Evolutionary conservation across 2,113 vertebrate species (phyloP).

Genomic region (Pollimyrus isidori): DNA sequence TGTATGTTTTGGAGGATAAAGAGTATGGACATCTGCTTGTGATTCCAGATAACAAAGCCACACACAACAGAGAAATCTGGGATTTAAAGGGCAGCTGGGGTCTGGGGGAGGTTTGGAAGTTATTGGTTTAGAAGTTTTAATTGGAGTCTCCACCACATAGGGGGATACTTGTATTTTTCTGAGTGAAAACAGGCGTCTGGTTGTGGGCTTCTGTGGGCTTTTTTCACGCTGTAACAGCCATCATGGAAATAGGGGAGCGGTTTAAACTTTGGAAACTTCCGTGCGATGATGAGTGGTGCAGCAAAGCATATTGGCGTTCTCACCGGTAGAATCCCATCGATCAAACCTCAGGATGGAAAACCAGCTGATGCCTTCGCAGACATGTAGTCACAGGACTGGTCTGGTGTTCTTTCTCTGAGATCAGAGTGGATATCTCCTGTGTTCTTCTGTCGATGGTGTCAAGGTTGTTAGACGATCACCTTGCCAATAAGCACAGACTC

Average conservation of each 20-base stretch:
- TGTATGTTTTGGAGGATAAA: neutral
- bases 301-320: neutral
- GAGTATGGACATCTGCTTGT: neutral
- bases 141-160: neutral
- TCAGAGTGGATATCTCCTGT: neutral
- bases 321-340: constrained; percentile 16
- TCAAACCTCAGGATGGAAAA: neutral
- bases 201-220: neutral
- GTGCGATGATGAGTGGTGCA: constrained; percentile 1
- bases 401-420: neutral
- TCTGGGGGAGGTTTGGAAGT: neutral
- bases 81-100: neutral
- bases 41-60: neutral
- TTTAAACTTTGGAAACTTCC: neutral
- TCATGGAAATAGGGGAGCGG: neutral
- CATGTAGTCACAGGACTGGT: neutral
- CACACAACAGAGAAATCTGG: neutral
- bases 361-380: neutral
- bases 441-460: neutral
- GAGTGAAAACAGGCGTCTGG: neutral
- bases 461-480: neutral
- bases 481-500: neutral
- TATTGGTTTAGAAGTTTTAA: neutral
- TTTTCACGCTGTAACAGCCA: neutral
- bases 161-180: neutral